Evolutionary conservation across 30 jellyfish, hydroid and myxozoan genomes (phyloP), one percentile per base, ranked within the genome.

Genomic region (Aurelia aurita complex sp. Pacific): DNA sequence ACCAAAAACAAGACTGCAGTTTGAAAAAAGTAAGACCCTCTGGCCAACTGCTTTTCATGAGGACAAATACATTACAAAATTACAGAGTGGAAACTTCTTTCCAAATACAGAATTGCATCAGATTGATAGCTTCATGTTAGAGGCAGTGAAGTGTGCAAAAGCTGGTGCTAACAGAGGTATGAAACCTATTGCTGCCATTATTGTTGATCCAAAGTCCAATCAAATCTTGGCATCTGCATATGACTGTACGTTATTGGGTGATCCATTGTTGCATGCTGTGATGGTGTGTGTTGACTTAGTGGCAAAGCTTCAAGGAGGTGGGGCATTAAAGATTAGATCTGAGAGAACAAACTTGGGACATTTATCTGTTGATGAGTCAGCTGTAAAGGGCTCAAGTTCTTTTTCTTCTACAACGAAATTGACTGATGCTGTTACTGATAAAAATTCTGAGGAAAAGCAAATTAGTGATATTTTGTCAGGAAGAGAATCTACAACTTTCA

Each of bases 21-120:
- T 80, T 92, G 85, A 86, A 43, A 67, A 76, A 50, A 72, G 92
- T 32, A 64, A 52, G 42, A 75, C 40, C 32, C 16, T 80, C n/a
- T 92, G 98, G 98, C 98, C 98, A 36, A 77, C 95, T 10, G 64
- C 81, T 12, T 92, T 92, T 72, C 98, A 85, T 74, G 98, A 92
- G 82, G 95, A 86, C 53, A 92, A 86, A 76, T 35, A 73, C 51
- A 19, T 86, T 10, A 62, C 86, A 53, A 86, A 77, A 69, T 23
- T 86, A 7, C 69, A 19, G n/a, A 57, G 73, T 36, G 75, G 62
- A 35, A 69, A 35, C 38, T 67, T 32, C 38, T 86, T 86, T 36
- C 65, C 96, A 10, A 1, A 65, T 1, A 19, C 43, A 9, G 96
- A 86, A 1, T 11, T 55, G 34, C 51, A 54, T 10, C 32, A 23